These are phyloP conservation scores for Eupithecia pulchellata DNA, from an alignment of 2,888 invertebrate species.

Conservation along the genomic window DNA sequence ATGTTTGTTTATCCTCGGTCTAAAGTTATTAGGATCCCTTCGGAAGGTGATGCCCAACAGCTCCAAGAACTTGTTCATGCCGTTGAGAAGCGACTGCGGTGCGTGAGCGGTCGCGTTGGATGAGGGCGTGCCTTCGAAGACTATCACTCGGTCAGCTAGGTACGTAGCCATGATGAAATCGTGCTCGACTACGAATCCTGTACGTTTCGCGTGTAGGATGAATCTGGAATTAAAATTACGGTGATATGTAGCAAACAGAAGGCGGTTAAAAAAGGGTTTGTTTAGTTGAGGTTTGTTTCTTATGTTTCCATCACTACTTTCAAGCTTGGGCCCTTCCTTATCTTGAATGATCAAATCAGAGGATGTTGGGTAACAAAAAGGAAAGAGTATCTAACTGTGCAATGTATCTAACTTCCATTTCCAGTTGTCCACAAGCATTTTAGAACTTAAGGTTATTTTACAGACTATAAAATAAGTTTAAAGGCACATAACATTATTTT, in stretches of 20 bases:
- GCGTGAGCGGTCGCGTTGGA: conserved; percentile 94
- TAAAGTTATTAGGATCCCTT: conserved; percentile 98
- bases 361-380: no score
- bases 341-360: no score
- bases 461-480: not conserved
- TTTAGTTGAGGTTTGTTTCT: no score
- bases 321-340: no score
- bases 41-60: conserved; percentile 98
- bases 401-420: no score
- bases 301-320: no score
- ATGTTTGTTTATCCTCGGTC: conserved; percentile 98
- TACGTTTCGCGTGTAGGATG: conserved; percentile 99
- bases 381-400: no score
- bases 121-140: conserved; percentile 98
- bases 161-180: conserved; percentile 99
- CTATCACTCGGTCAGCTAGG: conserved; percentile 98
- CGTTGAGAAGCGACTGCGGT: conserved; percentile 96
- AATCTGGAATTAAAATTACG: conserved; percentile 86
- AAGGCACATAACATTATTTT: not conserved
- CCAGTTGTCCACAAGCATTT: no score
- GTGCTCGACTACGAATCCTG: conserved; percentile 99
- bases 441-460: no score
- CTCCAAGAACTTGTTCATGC: conserved; percentile 99
- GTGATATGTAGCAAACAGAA: no score
- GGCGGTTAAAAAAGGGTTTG: no score